Conservation (phyloP, 2,888 invertebrate species). For the Cephalotes varians region DNA sequence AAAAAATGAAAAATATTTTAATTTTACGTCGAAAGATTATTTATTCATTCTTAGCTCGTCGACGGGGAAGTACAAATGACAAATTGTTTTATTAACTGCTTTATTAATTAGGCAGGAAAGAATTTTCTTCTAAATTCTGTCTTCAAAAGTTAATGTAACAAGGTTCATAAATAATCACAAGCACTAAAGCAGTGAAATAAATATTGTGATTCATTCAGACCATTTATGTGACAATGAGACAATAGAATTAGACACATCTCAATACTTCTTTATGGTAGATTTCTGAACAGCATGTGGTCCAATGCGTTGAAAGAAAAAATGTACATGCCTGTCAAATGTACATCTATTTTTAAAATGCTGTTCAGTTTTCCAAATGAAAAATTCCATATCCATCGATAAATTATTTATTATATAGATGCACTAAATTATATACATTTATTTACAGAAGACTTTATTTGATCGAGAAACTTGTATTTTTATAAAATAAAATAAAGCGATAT, state of each 20-base stretch:
- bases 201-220: background rate
- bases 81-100: background rate
- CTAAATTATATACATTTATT: background rate
- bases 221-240: background rate
- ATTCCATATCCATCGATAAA: background rate
- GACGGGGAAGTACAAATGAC: background rate
- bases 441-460: background rate
- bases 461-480: background rate
- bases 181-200: background rate
- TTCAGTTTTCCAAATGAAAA: no score
- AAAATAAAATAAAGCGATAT: background rate
- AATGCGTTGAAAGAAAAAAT: background rate
- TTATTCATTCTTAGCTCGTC: background rate
- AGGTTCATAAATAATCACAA: background rate
- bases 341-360: background rate
- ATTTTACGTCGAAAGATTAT: background rate
- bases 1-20: background rate
- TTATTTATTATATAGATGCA: background rate
- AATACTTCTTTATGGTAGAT: background rate
- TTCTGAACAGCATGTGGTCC: background rate
- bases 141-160: background rate
- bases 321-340: no score
- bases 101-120: background rate
- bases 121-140: background rate
- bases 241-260: background rate